Evolutionary conservation across 1,140 invertebrate genomes (phyloP), one percentile per base, ranked within the genome.

Genomic region (Tetranychus urticae): DNA sequence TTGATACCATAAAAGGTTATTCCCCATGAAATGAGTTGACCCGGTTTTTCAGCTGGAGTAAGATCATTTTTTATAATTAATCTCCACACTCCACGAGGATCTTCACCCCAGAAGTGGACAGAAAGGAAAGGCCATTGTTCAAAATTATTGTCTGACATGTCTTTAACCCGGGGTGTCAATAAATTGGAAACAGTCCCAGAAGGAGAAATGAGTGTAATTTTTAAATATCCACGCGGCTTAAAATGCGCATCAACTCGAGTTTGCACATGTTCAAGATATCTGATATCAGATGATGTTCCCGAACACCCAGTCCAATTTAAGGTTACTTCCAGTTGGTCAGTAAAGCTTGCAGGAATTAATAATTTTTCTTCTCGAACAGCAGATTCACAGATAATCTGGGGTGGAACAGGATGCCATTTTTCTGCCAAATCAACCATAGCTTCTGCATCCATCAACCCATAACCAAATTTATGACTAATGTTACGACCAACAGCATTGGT

Each of bases 91-190:
- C 94, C 94, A 66, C 85, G 81, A 0, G 94, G 91, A 72, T 93
- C 88, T 75, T 99, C 94, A 48, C 92, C 93, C 94, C 94, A 99
- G 1, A 90, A 96, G 69, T 99, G 96, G 1, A 94, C 98, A 2
- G 93, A 97, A 92, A 98, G 97, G 73, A 99, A 99, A 2, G 96
- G 96, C 96, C 96, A 98, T 73, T 97, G 94, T 48, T 87, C 92
- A 74, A 98, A 98, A 7, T 92, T 91, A 73, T 84, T 81, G 62
- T 81, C 79, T 71, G 97, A 91, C 67, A 93, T 88, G 70, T 99
- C 96, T 69, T 96, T 92, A 1, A 86, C 82, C 63, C 96, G 77
- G 68, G 84, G 80, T 68, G 89, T 94, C 47, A 99, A 75, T 68
- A 99, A 13, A 60, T 62, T 66, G 62, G 70, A 89, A 85, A 81